phyloP scores from a whole-genome alignment of 2,797 vertebrate genomes.

The Enteromius viviparus region DNA sequence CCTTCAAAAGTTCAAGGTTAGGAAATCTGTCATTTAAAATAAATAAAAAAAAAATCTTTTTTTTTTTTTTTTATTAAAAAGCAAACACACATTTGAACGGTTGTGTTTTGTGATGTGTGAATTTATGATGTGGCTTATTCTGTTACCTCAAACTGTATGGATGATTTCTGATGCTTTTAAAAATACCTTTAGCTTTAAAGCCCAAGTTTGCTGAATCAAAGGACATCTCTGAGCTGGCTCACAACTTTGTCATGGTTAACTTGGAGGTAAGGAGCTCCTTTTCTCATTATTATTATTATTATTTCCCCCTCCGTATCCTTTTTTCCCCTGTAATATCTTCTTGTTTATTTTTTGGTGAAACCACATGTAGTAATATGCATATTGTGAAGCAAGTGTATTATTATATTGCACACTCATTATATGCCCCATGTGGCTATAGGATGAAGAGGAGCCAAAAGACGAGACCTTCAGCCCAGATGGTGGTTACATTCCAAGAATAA shows the following conservation, averaged over 20 bases:
- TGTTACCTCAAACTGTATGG: background rate
- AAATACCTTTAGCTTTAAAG: constrained; percentile 84
- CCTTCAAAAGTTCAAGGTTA: background rate
- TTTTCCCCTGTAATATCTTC: background rate
- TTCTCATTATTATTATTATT: background rate
- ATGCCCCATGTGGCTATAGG: constrained; percentile 75
- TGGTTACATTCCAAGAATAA: constrained; percentile 96
- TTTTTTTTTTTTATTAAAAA: no score
- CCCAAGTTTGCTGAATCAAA: constrained; percentile 97
- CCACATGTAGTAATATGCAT: background rate
- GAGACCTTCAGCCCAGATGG: constrained; percentile 93
- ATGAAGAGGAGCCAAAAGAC: constrained; percentile 97
- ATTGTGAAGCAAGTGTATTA: background rate
- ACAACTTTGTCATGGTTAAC: constrained; percentile 99
- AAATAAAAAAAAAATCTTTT: no score
- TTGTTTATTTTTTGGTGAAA: background rate
- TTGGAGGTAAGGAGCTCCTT: constrained; percentile 84
- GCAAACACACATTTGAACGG: background rate
- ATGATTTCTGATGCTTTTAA: background rate
- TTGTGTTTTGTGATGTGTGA: background rate
- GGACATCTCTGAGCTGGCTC: constrained; percentile 95
- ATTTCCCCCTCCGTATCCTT: no score
- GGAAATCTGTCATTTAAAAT: background rate
- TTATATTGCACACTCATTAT: background rate
- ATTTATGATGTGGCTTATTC: background rate